Conservation (phyloP, 1,140 invertebrate species). For the Trichonephila clavata region DNA sequence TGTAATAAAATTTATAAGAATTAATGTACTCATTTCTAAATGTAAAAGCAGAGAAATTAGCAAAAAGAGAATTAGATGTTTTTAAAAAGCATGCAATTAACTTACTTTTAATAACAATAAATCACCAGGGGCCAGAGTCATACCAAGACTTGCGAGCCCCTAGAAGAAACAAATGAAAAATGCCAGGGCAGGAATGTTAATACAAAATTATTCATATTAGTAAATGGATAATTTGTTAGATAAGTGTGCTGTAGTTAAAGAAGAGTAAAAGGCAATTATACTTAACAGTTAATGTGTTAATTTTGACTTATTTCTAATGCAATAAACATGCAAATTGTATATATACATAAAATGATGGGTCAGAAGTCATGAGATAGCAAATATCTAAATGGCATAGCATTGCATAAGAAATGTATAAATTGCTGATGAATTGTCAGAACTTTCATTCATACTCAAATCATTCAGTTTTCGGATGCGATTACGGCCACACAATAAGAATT, state of each 20-base stretch:
- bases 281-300: neutral
- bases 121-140: constrained; percentile 78
- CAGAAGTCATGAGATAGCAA: too few relatives aligned
- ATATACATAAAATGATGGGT: too few relatives aligned
- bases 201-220: neutral
- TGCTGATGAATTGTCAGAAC: too few relatives aligned
- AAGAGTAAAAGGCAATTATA: neutral
- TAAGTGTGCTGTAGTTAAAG: neutral
- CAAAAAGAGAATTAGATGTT: too few relatives aligned
- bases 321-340: neutral
- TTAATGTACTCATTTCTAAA: too few relatives aligned
- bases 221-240: neutral
- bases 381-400: too few relatives aligned
- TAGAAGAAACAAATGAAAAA: constrained; percentile 63
- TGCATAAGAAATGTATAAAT: too few relatives aligned
- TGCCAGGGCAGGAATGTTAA: neutral
- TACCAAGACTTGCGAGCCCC: constrained; percentile 78
- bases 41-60: too few relatives aligned
- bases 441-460: too few relatives aligned
- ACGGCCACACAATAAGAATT: too few relatives aligned
- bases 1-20: too few relatives aligned
- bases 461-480: too few relatives aligned
- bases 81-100: neutral
- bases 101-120: constrained; percentile 79
- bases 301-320: neutral